Evolutionary conservation across 2,888 invertebrate species (phyloP).

Genomic region (Chaetoderma sp.): DNA sequence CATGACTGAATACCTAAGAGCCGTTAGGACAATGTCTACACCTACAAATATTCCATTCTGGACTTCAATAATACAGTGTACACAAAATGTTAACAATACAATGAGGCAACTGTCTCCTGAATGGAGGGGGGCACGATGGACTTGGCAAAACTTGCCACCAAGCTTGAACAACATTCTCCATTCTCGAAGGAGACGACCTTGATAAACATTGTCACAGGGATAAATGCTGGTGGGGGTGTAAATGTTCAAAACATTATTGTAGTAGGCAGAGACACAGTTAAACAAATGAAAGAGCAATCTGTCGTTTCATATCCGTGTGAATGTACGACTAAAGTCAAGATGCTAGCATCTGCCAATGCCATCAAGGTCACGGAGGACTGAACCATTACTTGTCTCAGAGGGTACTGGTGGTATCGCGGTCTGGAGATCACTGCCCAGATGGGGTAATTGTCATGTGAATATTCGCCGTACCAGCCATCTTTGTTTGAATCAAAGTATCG

Average conservation of each 20-base stretch:
- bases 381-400: no score
- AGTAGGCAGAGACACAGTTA: conserved; percentile 18
- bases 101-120: conserved; percentile 18
- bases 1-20: conserved; percentile 14
- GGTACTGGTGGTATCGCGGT: conserved; percentile 16
- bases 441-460: not conserved
- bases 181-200: conserved; percentile 20
- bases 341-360: no score
- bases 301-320: no score
- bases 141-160: not conserved
- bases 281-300: conserved; percentile 3
- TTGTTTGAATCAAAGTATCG: no score
- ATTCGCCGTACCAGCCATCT: no score
- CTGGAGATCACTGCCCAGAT: conserved; percentile 5
- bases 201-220: conserved; percentile 23
- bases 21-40: conserved; percentile 15
- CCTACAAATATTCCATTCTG: not conserved
- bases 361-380: no score
- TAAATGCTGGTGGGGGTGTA: conserved; percentile 15
- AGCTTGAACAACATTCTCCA: conserved; percentile 12
- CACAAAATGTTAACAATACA: conserved; percentile 18
- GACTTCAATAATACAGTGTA: not conserved
- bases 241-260: conserved; percentile 16
- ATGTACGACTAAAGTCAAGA: no score
- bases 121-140: not conserved